These are phyloP conservation scores for Gopherus evgoodei DNA, from an alignment of 2,113 vertebrate species.

Conservation along the genomic window DNA sequence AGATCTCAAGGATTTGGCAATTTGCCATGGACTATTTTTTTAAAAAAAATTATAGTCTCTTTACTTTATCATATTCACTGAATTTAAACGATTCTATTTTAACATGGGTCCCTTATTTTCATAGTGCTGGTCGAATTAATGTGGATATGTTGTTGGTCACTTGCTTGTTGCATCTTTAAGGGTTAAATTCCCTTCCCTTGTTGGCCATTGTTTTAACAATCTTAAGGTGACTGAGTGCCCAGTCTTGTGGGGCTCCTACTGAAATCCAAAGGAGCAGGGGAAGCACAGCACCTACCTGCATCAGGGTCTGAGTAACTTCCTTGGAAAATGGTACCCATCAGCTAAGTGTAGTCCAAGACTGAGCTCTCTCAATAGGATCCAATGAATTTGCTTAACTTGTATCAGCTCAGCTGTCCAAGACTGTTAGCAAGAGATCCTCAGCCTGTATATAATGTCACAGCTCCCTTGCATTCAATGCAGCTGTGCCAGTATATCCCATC, in stretches of 20 bases:
- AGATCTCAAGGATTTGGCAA: neutral
- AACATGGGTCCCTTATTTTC: neutral
- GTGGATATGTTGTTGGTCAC: neutral
- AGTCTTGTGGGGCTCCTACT: neutral
- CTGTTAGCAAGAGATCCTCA: neutral
- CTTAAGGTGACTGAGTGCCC: neutral
- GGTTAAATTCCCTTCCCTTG: neutral
- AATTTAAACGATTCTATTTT: accelerated
- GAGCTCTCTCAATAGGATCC: neutral
- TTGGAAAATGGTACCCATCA: accelerated
- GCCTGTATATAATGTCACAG: neutral
- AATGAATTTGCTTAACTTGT: neutral
- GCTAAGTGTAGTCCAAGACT: neutral
- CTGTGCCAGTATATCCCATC: neutral
- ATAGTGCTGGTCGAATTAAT: neutral
- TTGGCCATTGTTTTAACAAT: neutral
- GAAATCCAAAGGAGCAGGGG: neutral
- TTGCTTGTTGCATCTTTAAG: neutral
- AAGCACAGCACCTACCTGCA: accelerated
- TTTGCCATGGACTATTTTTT: neutral
- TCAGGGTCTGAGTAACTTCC: neutral
- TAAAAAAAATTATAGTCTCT: accelerated
- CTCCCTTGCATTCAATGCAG: neutral
- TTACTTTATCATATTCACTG: neutral
- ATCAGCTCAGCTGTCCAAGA: neutral